Conservation (phyloP, 53 echinoderm and acorn worm species). For the Luidia sarsii region DNA sequence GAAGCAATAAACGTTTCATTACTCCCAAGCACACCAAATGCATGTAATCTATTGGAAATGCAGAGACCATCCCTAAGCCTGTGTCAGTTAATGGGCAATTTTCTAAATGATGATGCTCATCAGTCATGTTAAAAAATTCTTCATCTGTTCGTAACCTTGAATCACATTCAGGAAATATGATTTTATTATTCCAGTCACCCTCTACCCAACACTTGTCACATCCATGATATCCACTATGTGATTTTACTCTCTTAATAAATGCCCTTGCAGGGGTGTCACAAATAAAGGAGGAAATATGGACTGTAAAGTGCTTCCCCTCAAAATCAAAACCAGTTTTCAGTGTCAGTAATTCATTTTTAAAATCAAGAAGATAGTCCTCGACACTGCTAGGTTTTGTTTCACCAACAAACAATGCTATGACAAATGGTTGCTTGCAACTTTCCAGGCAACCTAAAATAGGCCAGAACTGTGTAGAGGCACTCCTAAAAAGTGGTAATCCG, state of each 20-base stretch:
- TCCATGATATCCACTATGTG: constrained; percentile 19
- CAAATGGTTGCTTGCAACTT: constrained; percentile 29
- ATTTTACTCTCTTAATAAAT: constrained; percentile 7
- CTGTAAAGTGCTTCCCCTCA: constrained; percentile 1
- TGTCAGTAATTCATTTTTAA: constrained; percentile 5
- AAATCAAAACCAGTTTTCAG: background rate
- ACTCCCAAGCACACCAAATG: constrained; percentile 71
- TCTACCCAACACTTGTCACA: constrained; percentile 31
- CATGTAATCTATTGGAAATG: constrained; percentile 68
- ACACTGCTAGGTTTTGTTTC: constrained; percentile 36
- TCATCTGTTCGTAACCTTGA: constrained; percentile 52
- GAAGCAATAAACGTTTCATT: constrained; percentile 43
- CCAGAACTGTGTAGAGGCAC: constrained; percentile 38
- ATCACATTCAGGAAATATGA: constrained; percentile 37
- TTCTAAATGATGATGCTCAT: constrained; percentile 57
- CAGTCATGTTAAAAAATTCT: constrained; percentile 30
- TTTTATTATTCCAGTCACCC: constrained; percentile 5
- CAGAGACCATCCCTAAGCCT: constrained; percentile 37
- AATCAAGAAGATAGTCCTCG: constrained; percentile 4
- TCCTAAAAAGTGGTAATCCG: constrained; percentile 59
- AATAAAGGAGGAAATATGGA: background rate
- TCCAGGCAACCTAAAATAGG: constrained; percentile 57
- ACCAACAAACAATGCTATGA: constrained; percentile 52
- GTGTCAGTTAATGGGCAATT: background rate
- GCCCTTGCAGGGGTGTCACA: constrained; percentile 19